Evolutionary conservation across 2,797 vertebrate species (phyloP), one percentile per base, ranked within the genome.

Genomic region (Pygocentrus nattereri): DNA sequence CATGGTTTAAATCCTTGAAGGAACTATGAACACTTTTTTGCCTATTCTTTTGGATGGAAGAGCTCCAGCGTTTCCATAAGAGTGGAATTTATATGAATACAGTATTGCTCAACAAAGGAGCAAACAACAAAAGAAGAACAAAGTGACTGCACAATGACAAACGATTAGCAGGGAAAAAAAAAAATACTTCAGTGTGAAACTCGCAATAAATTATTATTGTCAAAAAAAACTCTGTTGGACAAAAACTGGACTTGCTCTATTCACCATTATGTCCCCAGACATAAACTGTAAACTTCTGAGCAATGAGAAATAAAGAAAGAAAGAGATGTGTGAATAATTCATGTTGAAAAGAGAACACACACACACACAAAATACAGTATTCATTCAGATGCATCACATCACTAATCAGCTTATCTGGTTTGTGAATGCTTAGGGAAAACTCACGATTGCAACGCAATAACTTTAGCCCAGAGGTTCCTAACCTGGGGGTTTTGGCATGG

Each of bases 1-100:
- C 77, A 49, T 30, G 79, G 49, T 58, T 77, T 69, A 64, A 68
- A 78, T 72, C 58, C 65, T 78, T 27, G 31, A 76, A 74, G 81
- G 21, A 74, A 76, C 76, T 41, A 73, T 59, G 16, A 21, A n/a
- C 56, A 56, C 69, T 4, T n/a, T 77, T 59, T 70, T 30, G 30
- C 31, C 31, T 15, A 62, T 59, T 30, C 27, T 34, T 65, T 77
- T 16, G 61, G 50, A 72, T 65, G 50, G 10, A 18, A 18, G 23
- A 3, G 21, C 71, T 70, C 34, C 41, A 62, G 74, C 30, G 30
- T 3, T 41, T 74, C 19, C 11, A 30, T 61, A 58, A 31, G 31
- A 67, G 18, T 12, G 25, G 11, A 77, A 56, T 82, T 25, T 31
- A 62, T 31, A 62, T 65, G 31, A 34, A 77, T 67, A 25, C 27